Percentiles rank a stretch among this genome's conserved stretches.
These are phyloP conservation scores for Stenotaenia linearis DNA, from an alignment of 2,888 invertebrate species.

Conservation along the genomic window DNA sequence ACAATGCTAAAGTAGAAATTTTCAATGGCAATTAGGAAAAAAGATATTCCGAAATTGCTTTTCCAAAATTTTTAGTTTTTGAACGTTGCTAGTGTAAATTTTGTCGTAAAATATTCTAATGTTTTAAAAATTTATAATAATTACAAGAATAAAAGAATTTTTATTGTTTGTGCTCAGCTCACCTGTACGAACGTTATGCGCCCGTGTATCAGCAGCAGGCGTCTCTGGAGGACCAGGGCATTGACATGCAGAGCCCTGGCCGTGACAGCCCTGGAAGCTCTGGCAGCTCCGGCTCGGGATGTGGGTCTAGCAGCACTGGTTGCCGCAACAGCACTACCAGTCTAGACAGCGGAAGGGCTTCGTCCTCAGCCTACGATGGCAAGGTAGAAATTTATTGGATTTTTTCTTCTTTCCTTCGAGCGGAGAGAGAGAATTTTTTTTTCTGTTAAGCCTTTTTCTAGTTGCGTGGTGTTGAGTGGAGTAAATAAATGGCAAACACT, in stretches of 20 bases:
- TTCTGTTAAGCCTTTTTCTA: no score
- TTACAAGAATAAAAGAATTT: no score
- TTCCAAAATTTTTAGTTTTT: no score
- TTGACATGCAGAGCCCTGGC: constrained; percentile 81
- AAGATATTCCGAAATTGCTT: no score
- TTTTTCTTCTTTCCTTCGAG: neutral
- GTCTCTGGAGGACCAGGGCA: constrained; percentile 78
- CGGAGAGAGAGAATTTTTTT: no score
- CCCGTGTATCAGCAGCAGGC: constrained; percentile 76
- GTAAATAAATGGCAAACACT: constrained; percentile 17
- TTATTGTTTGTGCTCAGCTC: neutral
- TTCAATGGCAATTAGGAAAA: no score
- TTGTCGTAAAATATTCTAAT: no score
- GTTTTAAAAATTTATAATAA: no score
- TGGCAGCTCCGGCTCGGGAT: constrained; percentile 41
- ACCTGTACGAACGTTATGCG: constrained; percentile 35
- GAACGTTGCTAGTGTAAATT: no score
- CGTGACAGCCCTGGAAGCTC: constrained; percentile 74
- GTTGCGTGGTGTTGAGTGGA: neutral
- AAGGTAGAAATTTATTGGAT: constrained; percentile 36
- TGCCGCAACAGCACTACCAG: constrained; percentile 79
- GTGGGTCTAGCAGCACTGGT: constrained; percentile 45
- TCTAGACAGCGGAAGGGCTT: constrained; percentile 85
- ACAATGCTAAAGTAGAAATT: no score
- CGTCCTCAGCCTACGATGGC: constrained; percentile 51